phyloP scores from a whole-genome alignment of 2,797 vertebrate genomes.

The Pseudopleuronectes americanus region DNA sequence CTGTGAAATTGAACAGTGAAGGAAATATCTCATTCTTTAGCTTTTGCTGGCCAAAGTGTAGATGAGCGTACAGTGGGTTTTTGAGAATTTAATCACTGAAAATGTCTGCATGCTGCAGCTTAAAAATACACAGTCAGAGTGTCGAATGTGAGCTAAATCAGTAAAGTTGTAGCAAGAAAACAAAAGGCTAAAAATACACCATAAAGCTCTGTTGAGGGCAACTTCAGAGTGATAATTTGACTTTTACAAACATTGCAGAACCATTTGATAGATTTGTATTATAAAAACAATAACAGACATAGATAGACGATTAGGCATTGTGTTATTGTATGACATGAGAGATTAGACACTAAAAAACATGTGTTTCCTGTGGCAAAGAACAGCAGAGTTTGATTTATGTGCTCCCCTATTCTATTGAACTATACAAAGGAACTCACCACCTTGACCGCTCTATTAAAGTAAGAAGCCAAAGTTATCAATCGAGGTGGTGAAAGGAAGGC shows the following conservation, averaged over 20 bases:
- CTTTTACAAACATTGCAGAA: neutral
- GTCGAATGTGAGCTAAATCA: neutral
- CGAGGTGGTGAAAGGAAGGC: conserved; percentile 70
- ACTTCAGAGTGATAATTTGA: neutral
- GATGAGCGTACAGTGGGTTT: neutral
- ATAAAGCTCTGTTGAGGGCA: neutral
- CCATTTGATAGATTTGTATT: neutral
- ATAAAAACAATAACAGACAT: neutral
- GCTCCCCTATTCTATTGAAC: conserved; percentile 78
- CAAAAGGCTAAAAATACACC: neutral
- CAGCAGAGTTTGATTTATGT: conserved; percentile 77
- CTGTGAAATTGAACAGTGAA: neutral
- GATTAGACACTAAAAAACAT: conserved; percentile 54
- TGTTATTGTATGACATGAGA: conserved; percentile 65
- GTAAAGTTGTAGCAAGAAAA: neutral
- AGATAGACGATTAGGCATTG: neutral
- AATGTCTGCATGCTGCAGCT: neutral
- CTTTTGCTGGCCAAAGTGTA: too few species aligned
- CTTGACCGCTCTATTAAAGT: conserved; percentile 93
- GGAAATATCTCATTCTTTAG: neutral
- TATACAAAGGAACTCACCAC: conserved; percentile 84
- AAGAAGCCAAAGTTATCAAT: conserved; percentile 94
- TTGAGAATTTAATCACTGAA: neutral
- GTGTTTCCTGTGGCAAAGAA: conserved; percentile 48
- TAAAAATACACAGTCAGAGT: neutral